Base-by-base conservation (phyloP, 2,888 invertebrate genomes). In the Platynereis dumerilii region DNA sequence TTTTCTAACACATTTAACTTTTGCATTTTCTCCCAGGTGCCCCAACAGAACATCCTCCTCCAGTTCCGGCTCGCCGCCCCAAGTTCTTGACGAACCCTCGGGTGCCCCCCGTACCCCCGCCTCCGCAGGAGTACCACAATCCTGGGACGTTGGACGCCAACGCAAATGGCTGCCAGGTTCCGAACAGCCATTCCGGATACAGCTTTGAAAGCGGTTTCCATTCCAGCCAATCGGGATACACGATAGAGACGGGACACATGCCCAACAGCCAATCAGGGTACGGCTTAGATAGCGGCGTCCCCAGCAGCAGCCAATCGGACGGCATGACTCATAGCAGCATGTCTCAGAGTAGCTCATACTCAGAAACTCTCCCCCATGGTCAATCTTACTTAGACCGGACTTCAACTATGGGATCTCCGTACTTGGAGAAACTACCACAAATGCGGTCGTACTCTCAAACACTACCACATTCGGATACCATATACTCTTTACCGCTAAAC, bases 91-190 rank as follows among this genome's bases (percentile, higher is more conserved):
- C 34, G 12, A 34, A 34, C 34, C 34, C 34, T 34, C 34, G 34
- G 48, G 48, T 22, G 7, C 48, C 48, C 7, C 48, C 48, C 48
- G n/a, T 48, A n/a, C 48, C 48, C 48, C 48, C 48, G 17, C 48
- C 48, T 3, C 48, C 48, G 3, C 48, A 22, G 20, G 48, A 48
- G 7, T 48, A 48, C 48, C 48, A 22, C 48, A 48, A n/a, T 7
- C 20, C n/a, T 5, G 22, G 22, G 7, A n/a, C 22, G 7, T n/a
- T 48, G 10, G 48, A 48, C n/a, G 22, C n/a, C 3, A 48, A 48
- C n/a, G 48, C 20, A 5, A 48, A 48, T 48, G 48, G 48, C 22
- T 48, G 48, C 22, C 48, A 48, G 3, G 22, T 22, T 5, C 48
- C 48, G 10, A 48, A n/a, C 48, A 20, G 20, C 20, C 48, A 48